Percentiles rank a stretch among this genome's conserved stretches.
phyloP scores from a whole-genome alignment of 2,888 invertebrate species.

The Heteropelma amictum region DNA sequence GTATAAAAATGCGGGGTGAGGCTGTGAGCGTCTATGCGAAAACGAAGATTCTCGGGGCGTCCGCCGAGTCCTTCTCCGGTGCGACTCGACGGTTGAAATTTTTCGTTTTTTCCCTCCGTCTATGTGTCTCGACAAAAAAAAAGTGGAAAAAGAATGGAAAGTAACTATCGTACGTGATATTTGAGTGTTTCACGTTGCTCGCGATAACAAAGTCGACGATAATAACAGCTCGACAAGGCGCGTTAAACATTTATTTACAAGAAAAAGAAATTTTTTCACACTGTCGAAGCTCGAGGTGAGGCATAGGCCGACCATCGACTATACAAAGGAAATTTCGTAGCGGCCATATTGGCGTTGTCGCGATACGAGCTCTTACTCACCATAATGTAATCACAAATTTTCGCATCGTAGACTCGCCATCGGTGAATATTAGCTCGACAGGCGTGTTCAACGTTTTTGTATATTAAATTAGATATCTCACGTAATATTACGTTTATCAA shows the following conservation, averaged over 20 bases:
- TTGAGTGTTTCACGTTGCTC: conserved; percentile 10
- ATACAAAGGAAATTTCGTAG: conserved; percentile 75
- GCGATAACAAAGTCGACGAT: background rate
- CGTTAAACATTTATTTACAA: background rate
- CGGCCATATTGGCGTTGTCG: conserved; percentile 79
- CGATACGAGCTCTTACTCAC: conserved; percentile 79
- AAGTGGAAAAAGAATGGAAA: no score
- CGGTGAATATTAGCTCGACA: conserved; percentile 79
- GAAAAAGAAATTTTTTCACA: conserved; percentile 3
- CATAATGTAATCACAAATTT: conserved; percentile 85
- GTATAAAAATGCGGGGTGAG: conserved; percentile 46
- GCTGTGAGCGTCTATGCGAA: conserved; percentile 45
- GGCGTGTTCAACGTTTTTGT: conserved; percentile 76
- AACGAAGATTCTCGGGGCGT: conserved; percentile 35
- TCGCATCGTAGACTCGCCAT: conserved; percentile 81
- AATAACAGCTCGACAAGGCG: background rate
- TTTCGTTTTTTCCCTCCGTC: conserved; percentile 3
- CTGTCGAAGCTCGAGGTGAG: conserved; percentile 32
- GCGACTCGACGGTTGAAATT: conserved; percentile 29
- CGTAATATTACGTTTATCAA: conserved; percentile 79
- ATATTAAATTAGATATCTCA: conserved; percentile 80
- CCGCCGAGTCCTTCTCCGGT: conserved; percentile 35
- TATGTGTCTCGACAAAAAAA: no score
- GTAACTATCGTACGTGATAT: no score
- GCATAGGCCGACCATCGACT: conserved; percentile 57